Evolutionary conservation across 2,888 invertebrate genomes (phyloP).

Genomic region (Phorcus lineatus): DNA sequence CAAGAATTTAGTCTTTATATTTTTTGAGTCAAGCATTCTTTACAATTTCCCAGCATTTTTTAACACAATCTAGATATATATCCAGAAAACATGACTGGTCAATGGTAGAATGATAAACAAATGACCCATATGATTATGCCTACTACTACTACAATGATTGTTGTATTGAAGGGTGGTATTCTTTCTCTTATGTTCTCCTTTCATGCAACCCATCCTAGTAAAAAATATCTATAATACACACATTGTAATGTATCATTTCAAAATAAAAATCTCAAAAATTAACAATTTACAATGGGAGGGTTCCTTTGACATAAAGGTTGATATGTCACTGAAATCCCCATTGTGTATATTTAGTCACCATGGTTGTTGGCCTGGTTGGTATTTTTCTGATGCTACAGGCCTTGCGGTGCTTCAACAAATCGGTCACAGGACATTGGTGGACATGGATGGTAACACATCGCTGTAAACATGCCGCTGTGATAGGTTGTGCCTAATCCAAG

Average conservation of each 20-base stretch:
- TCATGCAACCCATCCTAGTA: not conserved
- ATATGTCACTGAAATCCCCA: not conserved
- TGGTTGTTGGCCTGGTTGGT: too few relatives aligned
- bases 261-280: constrained; percentile 10
- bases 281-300: not conserved
- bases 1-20: not conserved
- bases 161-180: too few relatives aligned
- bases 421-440: not conserved
- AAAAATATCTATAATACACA: not conserved
- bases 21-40: not conserved
- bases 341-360: not conserved
- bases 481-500: too few relatives aligned
- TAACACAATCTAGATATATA: too few relatives aligned
- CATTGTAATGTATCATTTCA: not conserved
- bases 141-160: too few relatives aligned
- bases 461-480: not conserved
- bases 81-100: too few relatives aligned
- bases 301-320: not conserved
- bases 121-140: too few relatives aligned
- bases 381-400: too few relatives aligned
- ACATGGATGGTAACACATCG: not conserved
- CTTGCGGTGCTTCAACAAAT: not conserved
- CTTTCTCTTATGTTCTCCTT: not conserved
- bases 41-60: too few relatives aligned
- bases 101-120: too few relatives aligned